phyloP scores from a whole-genome alignment of 2,888 invertebrate genomes.

The Scaptomyza cyrtandrae region DNA sequence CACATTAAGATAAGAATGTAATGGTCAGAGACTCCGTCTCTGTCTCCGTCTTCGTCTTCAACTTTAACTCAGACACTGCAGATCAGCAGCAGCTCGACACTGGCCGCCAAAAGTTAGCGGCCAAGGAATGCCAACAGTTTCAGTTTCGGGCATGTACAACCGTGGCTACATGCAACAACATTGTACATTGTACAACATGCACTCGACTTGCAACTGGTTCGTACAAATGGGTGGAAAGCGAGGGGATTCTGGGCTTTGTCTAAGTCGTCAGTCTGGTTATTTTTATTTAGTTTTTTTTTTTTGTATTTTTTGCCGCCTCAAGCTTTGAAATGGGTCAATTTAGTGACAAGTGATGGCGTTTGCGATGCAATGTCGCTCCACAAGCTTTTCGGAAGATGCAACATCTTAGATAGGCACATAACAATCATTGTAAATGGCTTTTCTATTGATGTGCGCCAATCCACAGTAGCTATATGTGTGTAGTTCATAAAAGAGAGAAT shows the following conservation, averaged over 20 bases:
- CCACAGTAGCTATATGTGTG: not conserved
- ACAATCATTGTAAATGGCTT: conserved; percentile 33
- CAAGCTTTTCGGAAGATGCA: conserved; percentile 46
- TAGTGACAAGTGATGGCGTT: conserved; percentile 71
- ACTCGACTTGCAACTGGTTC: conserved; percentile 66
- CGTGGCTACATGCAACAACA: conserved; percentile 32
- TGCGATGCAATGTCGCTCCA: conserved; percentile 50
- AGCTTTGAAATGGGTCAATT: conserved; percentile 77
- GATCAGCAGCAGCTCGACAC: conserved; percentile 46
- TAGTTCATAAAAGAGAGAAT: not conserved
- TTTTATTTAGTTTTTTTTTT: conserved; percentile 33
- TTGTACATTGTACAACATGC: conserved; percentile 59
- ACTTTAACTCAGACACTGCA: conserved; percentile 16
- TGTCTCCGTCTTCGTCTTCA: not conserved
- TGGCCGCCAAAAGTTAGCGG: conserved; percentile 58
- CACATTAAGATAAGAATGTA: conserved; percentile 79
- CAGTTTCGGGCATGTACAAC: conserved; percentile 49
- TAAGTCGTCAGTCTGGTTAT: conserved; percentile 73
- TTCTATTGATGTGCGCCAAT: conserved; percentile 26
- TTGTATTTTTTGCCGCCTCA: conserved; percentile 47
- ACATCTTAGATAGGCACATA: conserved; percentile 51
- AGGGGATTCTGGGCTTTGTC: conserved; percentile 54
- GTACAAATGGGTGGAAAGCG: not conserved
- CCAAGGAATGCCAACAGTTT: conserved; percentile 64
- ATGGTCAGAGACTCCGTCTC: conserved; percentile 45